These are phyloP conservation scores for Eupelmus urozonus DNA, from an alignment of 2,888 invertebrate genomes.

Conservation along the genomic window DNA sequence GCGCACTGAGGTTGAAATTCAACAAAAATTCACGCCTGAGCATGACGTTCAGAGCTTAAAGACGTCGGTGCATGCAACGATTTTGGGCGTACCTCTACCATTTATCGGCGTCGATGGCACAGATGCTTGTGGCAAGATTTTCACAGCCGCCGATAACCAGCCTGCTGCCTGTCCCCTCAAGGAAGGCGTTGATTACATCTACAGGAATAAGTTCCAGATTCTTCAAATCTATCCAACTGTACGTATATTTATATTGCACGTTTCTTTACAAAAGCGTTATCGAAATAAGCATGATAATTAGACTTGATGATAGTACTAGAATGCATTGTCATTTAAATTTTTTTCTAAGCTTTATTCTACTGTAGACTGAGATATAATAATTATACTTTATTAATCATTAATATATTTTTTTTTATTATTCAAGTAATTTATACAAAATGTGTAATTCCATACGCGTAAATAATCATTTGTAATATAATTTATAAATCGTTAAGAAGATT, in stretches of 20 bases:
- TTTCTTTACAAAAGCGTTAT: not conserved
- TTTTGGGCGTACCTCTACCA: constrained; percentile 83
- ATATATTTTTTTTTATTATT: too few species aligned
- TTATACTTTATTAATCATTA: too few species aligned
- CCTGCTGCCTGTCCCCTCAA: constrained; percentile 84
- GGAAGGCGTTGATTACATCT: constrained; percentile 83
- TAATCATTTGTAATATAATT: too few species aligned
- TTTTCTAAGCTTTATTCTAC: not conserved
- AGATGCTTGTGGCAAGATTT: constrained; percentile 84
- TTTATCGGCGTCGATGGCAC: constrained; percentile 87
- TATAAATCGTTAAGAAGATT: too few species aligned
- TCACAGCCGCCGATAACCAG: constrained; percentile 79
- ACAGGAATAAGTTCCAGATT: constrained; percentile 82
- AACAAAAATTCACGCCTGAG: constrained; percentile 81
- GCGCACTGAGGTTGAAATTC: constrained; percentile 80
- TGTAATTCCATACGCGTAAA: too few species aligned
- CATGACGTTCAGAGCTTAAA: constrained; percentile 79
- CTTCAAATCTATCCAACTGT: constrained; percentile 80
- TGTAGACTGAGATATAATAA: not conserved
- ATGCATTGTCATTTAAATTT: not conserved
- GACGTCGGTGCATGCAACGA: constrained; percentile 82
- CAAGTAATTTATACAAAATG: too few species aligned
- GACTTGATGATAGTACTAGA: too few species aligned
- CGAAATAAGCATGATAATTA: not conserved
- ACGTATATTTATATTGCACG: constrained; percentile 61